A percentile compares a stretch with the other conserved stretches of the same genome.
phyloP scores from a whole-genome alignment of 2,888 invertebrate genomes.

The Hesperia comma region DNA sequence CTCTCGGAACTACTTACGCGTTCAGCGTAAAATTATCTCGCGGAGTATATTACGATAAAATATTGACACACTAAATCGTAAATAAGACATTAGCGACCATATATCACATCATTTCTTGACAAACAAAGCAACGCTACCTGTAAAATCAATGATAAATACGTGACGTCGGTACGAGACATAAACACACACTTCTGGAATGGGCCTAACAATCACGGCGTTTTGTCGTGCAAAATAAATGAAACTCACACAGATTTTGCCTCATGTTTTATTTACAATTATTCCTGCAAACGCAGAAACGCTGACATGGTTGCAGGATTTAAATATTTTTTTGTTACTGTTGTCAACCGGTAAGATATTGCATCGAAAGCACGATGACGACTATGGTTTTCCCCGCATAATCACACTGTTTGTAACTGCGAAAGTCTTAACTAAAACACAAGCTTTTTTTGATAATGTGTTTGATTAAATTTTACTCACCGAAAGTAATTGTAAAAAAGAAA shows the following conservation, averaged over 20 bases:
- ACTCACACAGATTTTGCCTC: constrained; percentile 46
- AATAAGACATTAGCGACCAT: neutral
- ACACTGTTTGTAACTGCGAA: neutral
- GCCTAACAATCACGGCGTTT: constrained; percentile 24
- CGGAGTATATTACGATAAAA: neutral
- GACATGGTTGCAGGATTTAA: constrained; percentile 44
- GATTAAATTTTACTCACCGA: constrained; percentile 64
- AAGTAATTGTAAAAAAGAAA: constrained; percentile 58
- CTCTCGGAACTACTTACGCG: constrained; percentile 12
- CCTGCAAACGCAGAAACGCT: constrained; percentile 34
- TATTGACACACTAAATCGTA: constrained; percentile 12
- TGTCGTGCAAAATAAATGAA: constrained; percentile 54
- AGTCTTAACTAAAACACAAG: constrained; percentile 21
- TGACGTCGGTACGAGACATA: constrained; percentile 35
- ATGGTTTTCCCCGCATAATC: constrained; percentile 46
- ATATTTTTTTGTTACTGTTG: constrained; percentile 46
- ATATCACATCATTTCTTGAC: constrained; percentile 30
- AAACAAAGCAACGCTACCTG: constrained; percentile 34
- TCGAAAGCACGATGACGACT: constrained; percentile 50
- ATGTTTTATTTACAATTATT: constrained; percentile 53
- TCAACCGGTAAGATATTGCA: constrained; percentile 60
- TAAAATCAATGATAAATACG: constrained; percentile 37
- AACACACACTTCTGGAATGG: constrained; percentile 5
- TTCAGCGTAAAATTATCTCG: constrained; percentile 3
- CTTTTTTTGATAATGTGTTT: constrained; percentile 39